Conservation (phyloP, 2,888 invertebrate genomes). For the Megastigmus dorsalis region DNA sequence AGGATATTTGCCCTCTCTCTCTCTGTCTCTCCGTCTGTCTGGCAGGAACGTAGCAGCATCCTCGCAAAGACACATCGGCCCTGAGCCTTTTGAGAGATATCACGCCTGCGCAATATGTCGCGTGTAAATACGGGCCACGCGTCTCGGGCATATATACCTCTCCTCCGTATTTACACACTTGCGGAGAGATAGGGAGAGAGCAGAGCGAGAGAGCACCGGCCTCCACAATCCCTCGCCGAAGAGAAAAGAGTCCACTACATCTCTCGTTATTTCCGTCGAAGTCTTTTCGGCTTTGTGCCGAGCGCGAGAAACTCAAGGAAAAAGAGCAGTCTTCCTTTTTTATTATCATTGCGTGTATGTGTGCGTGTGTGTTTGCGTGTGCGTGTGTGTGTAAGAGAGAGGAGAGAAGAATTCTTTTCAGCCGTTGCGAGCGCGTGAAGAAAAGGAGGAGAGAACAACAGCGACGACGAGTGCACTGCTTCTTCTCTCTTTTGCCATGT, state of each 20-base stretch:
- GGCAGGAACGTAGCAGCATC: not conserved
- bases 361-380: too few relatives aligned
- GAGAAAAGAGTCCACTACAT: not conserved
- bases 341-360: not conserved
- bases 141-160: not conserved
- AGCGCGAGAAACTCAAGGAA: not conserved
- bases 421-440: constrained; percentile 1
- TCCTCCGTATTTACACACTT: constrained; percentile 30
- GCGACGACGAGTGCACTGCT: constrained; percentile 4
- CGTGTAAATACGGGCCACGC: constrained; percentile 38
- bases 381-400: too few relatives aligned
- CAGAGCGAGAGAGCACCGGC: not conserved
- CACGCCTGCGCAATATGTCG: constrained; percentile 19
- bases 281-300: constrained; percentile 1
- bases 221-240: too few relatives aligned
- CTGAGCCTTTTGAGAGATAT: constrained; percentile 1
- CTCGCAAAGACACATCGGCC: too few relatives aligned
- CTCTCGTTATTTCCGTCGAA: constrained; percentile 39
- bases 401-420: constrained; percentile 17
- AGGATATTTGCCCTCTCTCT: not conserved
- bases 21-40: too few relatives aligned
- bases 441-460: too few relatives aligned
- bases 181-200: not conserved
- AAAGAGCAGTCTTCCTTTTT: constrained; percentile 3
- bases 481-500: constrained; percentile 39